phyloP scores from a whole-genome alignment of 2,888 invertebrate species.

The Volucella inflata region DNA sequence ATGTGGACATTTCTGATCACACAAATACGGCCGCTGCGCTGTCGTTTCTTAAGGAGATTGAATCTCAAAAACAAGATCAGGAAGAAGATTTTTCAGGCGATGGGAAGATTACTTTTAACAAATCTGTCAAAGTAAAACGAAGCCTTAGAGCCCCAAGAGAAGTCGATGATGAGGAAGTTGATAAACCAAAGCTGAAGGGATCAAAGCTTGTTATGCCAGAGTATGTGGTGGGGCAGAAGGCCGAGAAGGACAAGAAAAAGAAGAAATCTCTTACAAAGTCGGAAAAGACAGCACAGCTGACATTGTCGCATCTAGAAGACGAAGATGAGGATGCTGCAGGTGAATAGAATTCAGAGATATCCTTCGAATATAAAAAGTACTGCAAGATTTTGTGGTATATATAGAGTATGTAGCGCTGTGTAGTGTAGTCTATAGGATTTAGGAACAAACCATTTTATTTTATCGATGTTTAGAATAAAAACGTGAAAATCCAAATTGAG shows the following conservation, averaged over 20 bases:
- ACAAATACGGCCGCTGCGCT: slow-evolving; percentile 91
- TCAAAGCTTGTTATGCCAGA: slow-evolving; percentile 92
- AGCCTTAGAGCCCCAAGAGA: slow-evolving; percentile 80
- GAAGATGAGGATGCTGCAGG: slow-evolving; percentile 84
- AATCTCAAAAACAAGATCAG: slow-evolving; percentile 84
- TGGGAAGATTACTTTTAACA: slow-evolving; percentile 81
- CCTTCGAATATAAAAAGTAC: neutral
- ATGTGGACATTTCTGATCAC: slow-evolving; percentile 92
- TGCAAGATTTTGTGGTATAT: neutral
- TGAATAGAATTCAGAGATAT: slow-evolving; percentile 31
- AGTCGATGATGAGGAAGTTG: slow-evolving; percentile 79
- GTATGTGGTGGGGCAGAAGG: slow-evolving; percentile 89
- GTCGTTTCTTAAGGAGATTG: slow-evolving; percentile 89
- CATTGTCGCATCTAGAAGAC: slow-evolving; percentile 85
- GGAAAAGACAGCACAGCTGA: slow-evolving; percentile 82
- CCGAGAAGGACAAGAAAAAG: slow-evolving; percentile 83
- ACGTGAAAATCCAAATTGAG: too few species aligned
- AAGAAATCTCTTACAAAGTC: slow-evolving; percentile 46
- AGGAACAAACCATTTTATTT: too few species aligned
- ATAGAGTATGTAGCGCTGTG: neutral
- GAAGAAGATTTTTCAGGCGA: neutral
- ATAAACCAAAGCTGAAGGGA: slow-evolving; percentile 86
- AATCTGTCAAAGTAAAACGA: slow-evolving; percentile 80
- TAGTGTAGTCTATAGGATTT: too few species aligned
- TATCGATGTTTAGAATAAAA: too few species aligned